Base-by-base conservation (phyloP, 1,140 invertebrate species). In the Saccostrea cuccullata region DNA sequence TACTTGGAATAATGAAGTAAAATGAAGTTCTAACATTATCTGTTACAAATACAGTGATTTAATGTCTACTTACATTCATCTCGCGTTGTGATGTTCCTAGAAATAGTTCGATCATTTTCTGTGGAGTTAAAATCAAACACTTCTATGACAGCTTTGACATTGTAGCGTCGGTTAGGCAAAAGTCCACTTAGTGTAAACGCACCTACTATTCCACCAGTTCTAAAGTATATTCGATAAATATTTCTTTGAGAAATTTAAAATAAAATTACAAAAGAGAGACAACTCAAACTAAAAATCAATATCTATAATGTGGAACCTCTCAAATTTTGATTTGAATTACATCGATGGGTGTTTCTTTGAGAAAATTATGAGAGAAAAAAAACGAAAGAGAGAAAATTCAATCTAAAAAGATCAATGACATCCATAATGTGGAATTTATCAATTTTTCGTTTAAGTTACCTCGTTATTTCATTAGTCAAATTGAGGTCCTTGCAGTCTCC, bases 401-500 rank as follows among this genome's bases (percentile, higher is more conserved):
- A 64, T 17, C 6, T 20, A 17, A n/a, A n/a, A n/a, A 64, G 6
- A 47, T 47, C 47, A 47, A 47, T 47, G 47, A 47, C 47, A 47
- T 47, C 47, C 9, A 47, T 47, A 47, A 47, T 47, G 47, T 47
- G 47, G 47, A 47, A 47, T 47, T 47, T 47, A 1, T 20, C 58
- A 64, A 5, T 15, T 17, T 64, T 64, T 77, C 30, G 23, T 36
- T 11, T 73, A 4, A 4, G n/a, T 60, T 30, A 85, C 84, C 26
- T 85, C 20, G 55, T 30, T 6, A 15, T 47, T 13, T 84, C 30
- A 55, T 67, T 56, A 17, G 67, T 55, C 40, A 84, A 17, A 26
- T 55, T 40, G 40, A 84, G 20, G 9, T 15, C 55, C 13, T 86
- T 36, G 67, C 92, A 92, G 82, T 92, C 88, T 1, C 91, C 90